Evolutionary conservation across 2,888 invertebrate species (phyloP).

Genomic region (Trichopria drosophilae): DNA sequence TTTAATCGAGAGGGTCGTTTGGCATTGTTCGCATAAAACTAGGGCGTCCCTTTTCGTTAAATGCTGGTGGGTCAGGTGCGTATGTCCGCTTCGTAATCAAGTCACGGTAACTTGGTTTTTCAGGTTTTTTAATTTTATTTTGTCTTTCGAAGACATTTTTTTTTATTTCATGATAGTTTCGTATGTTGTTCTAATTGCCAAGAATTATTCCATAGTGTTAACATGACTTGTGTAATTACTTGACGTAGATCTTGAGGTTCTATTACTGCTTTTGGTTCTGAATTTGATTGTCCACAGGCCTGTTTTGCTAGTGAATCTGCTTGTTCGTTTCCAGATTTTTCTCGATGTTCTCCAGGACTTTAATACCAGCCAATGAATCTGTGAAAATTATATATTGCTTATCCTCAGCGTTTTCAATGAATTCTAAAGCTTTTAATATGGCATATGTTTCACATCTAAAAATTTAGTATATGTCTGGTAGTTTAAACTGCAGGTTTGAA

Average conservation of each 20-base stretch:
- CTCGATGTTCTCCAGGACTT: not conserved
- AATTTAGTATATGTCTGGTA: no score
- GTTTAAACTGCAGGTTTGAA: no score
- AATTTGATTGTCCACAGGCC: not conserved
- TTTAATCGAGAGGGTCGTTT: no score
- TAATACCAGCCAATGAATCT: not conserved
- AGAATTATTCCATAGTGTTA: not conserved
- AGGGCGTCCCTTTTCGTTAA: not conserved
- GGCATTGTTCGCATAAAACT: not conserved
- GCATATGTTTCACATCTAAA: constrained; percentile 1
- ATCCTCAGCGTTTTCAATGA: not conserved
- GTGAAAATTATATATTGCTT: not conserved
- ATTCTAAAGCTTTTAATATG: not conserved
- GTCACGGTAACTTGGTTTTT: not conserved
- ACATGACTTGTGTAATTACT: no score
- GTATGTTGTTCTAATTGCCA: not conserved
- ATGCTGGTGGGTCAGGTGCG: not conserved
- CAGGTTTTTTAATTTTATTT: not conserved
- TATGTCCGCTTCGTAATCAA: no score
- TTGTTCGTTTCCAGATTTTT: no score
- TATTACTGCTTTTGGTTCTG: not conserved
- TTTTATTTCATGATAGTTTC: constrained; percentile 4
- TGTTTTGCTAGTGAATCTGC: not conserved
- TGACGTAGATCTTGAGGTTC: no score
- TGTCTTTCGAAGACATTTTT: not conserved